Percentiles rank a stretch among this genome's conserved stretches.
These are phyloP conservation scores for Gerris buenoi DNA, from an alignment of 1,140 invertebrate genomes.

Conservation along the genomic window DNA sequence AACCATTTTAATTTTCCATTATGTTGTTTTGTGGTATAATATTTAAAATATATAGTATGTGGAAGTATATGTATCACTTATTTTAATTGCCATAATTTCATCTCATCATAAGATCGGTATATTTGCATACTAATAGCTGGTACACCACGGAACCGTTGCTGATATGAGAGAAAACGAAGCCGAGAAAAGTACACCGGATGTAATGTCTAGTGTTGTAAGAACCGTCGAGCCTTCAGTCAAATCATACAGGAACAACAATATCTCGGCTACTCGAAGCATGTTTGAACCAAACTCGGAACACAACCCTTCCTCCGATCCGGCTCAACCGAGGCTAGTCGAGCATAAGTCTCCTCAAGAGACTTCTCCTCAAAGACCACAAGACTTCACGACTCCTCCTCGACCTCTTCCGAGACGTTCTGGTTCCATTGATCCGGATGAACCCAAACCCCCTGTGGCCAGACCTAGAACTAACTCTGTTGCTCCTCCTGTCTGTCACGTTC, in stretches of 20 bases:
- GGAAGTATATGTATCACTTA: too few relatives aligned
- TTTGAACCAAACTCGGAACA: conserved; percentile 17
- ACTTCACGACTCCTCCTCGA: conserved; percentile 40
- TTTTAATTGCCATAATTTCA: too few relatives aligned
- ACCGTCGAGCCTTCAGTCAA: conserved; percentile 11
- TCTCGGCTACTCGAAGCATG: conserved; percentile 10
- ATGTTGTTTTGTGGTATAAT: too few relatives aligned
- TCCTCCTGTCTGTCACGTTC: conserved; percentile 13
- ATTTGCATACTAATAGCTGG: conserved; percentile 13
- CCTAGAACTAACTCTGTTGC: conserved; percentile 30
- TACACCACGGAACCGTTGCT: conserved; percentile 33
- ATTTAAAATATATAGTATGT: too few relatives aligned
- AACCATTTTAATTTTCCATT: too few relatives aligned
- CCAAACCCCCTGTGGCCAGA: conserved; percentile 43
- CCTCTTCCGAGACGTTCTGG: conserved; percentile 53
- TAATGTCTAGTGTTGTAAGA: conserved; percentile 12
- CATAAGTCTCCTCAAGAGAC: conserved; percentile 24
- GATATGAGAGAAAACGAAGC: conserved; percentile 27
- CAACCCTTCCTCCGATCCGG: conserved; percentile 24
- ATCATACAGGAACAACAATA: conserved; percentile 16
- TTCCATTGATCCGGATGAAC: conserved; percentile 30
- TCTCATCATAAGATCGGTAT: too few relatives aligned
- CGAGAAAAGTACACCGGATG: conserved; percentile 10
- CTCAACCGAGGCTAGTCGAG: conserved; percentile 23
- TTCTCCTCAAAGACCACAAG: conserved; percentile 23